These are phyloP conservation scores for Xestia sexstrigata DNA, from an alignment of 2,888 invertebrate genomes.

Conservation along the genomic window DNA sequence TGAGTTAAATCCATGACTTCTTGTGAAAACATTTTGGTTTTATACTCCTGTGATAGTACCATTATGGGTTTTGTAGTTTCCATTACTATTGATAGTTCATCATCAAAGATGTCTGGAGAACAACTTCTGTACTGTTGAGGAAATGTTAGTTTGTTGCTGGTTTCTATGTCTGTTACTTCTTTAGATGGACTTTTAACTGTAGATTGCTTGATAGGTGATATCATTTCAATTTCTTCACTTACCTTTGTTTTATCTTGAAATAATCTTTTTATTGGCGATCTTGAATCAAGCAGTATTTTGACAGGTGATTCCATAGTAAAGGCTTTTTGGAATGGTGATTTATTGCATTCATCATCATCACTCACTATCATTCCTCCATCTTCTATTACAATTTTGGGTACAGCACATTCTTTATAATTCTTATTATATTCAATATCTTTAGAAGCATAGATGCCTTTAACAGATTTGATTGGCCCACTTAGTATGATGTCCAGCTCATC, in stretches of 20 bases:
- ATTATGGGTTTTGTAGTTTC: conserved; percentile 44
- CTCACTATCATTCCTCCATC: conserved; percentile 1
- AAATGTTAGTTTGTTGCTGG: conserved; percentile 29
- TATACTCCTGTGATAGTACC: conserved; percentile 54
- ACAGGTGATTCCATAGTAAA: conserved; percentile 7
- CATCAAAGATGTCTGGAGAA: conserved; percentile 89
- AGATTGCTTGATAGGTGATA: conserved; percentile 22
- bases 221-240: conserved; percentile 31
- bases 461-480: conserved; percentile 78
- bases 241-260: conserved; percentile 4
- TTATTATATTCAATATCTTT: conserved; percentile 35
- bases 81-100: conserved; percentile 76
- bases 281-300: not conserved
- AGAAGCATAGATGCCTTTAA: conserved; percentile 73
- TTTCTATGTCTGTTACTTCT: conserved; percentile 30
- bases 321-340: conserved; percentile 14
- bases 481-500: conserved; percentile 82
- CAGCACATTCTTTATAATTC: conserved; percentile 3
- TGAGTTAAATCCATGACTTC: conserved; percentile 78
- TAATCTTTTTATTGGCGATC: conserved; percentile 23
- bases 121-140: conserved; percentile 73
- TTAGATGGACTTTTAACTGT: conserved; percentile 1
- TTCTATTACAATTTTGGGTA: conserved; percentile 25
- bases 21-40: conserved; percentile 58
- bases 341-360: conserved; percentile 8